A percentile compares a stretch with the other conserved stretches of the same genome.
Evolutionary conservation across 2,888 invertebrate genomes (phyloP).

Genomic region (Pyrocoelia pectoralis): DNA sequence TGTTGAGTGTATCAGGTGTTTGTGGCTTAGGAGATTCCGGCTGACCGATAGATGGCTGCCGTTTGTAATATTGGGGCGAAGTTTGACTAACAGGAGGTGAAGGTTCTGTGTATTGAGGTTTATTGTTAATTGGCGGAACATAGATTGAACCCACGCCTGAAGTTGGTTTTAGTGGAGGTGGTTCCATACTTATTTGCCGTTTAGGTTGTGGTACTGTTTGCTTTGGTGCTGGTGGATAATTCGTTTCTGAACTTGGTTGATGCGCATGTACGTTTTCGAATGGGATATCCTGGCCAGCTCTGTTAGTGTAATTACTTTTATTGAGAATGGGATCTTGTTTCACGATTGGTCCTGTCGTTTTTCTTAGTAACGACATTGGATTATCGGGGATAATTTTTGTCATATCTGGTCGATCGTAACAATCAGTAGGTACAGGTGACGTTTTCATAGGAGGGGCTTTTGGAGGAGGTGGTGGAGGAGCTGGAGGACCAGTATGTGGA

Average conservation of each 20-base stretch:
- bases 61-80: conserved; percentile 24
- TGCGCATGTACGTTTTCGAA: not conserved
- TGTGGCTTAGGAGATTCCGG: conserved; percentile 12
- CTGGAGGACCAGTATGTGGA: conserved; percentile 34
- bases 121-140: conserved; percentile 60
- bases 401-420: conserved; percentile 73
- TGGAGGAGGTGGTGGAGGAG: conserved; percentile 57
- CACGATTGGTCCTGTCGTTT: conserved; percentile 65
- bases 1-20: conserved; percentile 45
- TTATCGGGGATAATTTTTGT: conserved; percentile 73
- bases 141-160: conserved; percentile 64
- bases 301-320: conserved; percentile 38
- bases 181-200: conserved; percentile 20
- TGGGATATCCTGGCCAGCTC: too few relatives aligned
- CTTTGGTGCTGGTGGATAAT: too few relatives aligned
- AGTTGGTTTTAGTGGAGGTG: conserved; percentile 42
- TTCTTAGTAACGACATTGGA: conserved; percentile 73
- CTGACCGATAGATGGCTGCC: conserved; percentile 19
- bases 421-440: conserved; percentile 62
- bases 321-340: conserved; percentile 55
- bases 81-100: conserved; percentile 4
- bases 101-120: not conserved
- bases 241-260: too few relatives aligned
- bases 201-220: conserved; percentile 29
- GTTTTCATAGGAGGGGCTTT: conserved; percentile 66